Evolutionary conservation across 1,140 invertebrate genomes (phyloP).

Genomic region (Hypsibius dujardini): DNA sequence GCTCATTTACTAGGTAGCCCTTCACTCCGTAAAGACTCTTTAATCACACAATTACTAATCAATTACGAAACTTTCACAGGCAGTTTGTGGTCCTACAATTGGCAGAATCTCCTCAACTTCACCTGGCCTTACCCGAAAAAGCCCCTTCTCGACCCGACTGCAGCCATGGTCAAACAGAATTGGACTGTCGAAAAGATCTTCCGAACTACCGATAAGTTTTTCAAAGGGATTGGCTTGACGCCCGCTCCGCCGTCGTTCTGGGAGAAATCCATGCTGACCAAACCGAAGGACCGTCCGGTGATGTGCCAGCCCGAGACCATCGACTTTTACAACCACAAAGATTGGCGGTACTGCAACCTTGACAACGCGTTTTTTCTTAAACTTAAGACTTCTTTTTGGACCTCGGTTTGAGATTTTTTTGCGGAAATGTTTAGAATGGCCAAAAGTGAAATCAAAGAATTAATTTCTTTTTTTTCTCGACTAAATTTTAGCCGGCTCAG

Average conservation of each 20-base stretch:
- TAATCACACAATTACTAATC: too few species aligned
- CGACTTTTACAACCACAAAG: conserved; percentile 25
- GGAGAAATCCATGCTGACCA: conserved; percentile 15
- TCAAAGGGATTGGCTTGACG: neutral
- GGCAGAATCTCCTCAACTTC: neutral
- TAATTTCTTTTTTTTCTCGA: too few species aligned
- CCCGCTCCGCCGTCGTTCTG: conserved; percentile 11
- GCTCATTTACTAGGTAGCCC: conserved; percentile 32
- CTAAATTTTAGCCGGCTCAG: too few species aligned
- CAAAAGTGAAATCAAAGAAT: too few species aligned
- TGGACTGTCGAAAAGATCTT: conserved; percentile 27
- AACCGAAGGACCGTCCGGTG: neutral
- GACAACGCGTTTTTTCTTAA: too few species aligned
- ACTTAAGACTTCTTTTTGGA: too few species aligned
- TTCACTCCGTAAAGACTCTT: too few species aligned
- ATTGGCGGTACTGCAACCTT: conserved; percentile 38
- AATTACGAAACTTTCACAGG: neutral
- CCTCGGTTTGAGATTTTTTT: too few species aligned
- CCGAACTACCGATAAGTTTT: conserved; percentile 24
- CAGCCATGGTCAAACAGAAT: neutral
- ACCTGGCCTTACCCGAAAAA: neutral
- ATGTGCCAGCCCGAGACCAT: conserved; percentile 25
- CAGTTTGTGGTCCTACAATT: neutral
- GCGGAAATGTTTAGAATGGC: too few species aligned
- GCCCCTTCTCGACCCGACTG: neutral